Conservation (phyloP, 1,140 invertebrate genomes). For the Olivierus martensii region DNA sequence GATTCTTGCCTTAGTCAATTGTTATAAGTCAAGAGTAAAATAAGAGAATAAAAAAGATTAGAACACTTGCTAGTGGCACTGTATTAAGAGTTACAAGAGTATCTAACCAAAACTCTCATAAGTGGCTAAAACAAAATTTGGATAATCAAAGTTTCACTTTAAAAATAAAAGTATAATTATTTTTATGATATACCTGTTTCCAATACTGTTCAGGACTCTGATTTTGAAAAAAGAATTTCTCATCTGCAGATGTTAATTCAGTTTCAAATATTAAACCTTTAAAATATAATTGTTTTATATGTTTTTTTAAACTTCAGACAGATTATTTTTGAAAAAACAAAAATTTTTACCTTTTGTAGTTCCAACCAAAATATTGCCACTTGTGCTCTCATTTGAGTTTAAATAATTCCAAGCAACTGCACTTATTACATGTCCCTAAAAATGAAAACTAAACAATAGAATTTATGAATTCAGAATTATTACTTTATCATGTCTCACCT, state of each 20-base stretch:
- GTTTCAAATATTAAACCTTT: slow-evolving; percentile 71
- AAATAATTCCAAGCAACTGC: slow-evolving; percentile 70
- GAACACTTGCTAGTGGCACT: too few relatives aligned
- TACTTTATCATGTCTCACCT: slow-evolving; percentile 35
- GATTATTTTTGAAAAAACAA: slow-evolving; percentile 19
- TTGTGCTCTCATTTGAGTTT: slow-evolving; percentile 42
- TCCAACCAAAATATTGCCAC: slow-evolving; percentile 68
- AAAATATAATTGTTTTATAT: background rate
- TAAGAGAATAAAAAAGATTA: too few relatives aligned
- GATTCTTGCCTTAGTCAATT: too few relatives aligned
- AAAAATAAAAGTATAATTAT: too few relatives aligned
- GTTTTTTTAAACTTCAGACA: background rate
- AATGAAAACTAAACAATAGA: too few relatives aligned
- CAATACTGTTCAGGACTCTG: slow-evolving; percentile 61
- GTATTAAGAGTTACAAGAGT: too few relatives aligned
- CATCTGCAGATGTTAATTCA: slow-evolving; percentile 62
- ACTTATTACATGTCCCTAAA: slow-evolving; percentile 65
- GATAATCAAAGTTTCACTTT: too few relatives aligned
- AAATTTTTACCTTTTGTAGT: slow-evolving; percentile 54
- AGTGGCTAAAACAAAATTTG: too few relatives aligned
- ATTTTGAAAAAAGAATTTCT: slow-evolving; percentile 56
- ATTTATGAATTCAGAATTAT: background rate
- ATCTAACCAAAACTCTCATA: too few relatives aligned
- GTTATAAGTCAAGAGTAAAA: too few relatives aligned
- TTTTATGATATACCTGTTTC: slow-evolving; percentile 52